Evolutionary conservation across 2,797 vertebrate genomes (phyloP).

Genomic region (Chaetophractus vellerosus): DNA sequence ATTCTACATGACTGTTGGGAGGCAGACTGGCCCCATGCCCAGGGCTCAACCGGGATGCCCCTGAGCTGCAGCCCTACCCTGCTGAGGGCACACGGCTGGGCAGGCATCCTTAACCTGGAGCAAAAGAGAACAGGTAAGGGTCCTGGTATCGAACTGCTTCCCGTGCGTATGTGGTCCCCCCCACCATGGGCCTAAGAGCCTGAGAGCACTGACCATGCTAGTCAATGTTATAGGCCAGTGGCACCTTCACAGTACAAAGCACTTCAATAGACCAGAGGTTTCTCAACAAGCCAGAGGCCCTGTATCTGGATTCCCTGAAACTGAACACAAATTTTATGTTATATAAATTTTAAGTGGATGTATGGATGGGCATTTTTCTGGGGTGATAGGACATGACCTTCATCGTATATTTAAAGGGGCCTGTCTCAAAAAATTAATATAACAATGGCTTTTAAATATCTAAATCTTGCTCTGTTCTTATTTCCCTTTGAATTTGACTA

Average conservation of each 20-base stretch:
- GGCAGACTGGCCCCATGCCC: neutral
- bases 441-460: constrained; percentile 2
- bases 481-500: constrained; percentile 8
- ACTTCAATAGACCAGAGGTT: neutral
- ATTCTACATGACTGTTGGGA: neutral
- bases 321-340: neutral
- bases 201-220: neutral
- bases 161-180: neutral
- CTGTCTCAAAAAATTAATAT: neutral
- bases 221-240: neutral
- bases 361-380: neutral
- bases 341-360: constrained; percentile 1
- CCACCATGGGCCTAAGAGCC: fast-evolving
- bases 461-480: neutral
- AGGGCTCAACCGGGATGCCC: neutral
- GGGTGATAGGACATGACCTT: neutral
- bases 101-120: neutral
- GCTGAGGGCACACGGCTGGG: too few species aligned
- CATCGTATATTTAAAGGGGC: neutral
- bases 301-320: neutral
- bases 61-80: neutral
- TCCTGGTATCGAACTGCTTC: neutral
- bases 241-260: neutral
- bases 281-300: neutral
- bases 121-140: neutral